Evolutionary conservation across 2,797 vertebrate genomes (phyloP).

Genomic region (Tragelaphus oryx): DNA sequence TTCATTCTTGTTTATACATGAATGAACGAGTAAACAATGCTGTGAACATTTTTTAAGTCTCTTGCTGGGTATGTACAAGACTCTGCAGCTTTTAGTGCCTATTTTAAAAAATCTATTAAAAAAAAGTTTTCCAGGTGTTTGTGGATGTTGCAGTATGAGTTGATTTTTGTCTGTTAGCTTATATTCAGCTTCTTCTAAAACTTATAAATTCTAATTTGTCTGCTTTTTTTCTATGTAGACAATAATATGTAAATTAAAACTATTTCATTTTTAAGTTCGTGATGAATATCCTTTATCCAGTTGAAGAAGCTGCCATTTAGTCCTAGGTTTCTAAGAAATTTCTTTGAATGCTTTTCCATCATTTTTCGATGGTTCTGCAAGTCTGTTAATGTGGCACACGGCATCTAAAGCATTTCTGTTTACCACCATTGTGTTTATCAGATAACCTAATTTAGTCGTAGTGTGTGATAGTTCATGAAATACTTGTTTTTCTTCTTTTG

Average conservation of each 20-base stretch:
- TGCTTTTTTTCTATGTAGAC: not conserved
- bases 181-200: not conserved
- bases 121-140: not conserved
- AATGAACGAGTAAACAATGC: not conserved
- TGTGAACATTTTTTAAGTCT: not conserved
- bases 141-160: not conserved
- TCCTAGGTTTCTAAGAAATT: slow-evolving; percentile 1
- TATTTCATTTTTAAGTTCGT: not conserved
- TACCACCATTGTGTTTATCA: not conserved
- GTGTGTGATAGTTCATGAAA: no score
- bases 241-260: not conserved
- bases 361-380: not conserved
- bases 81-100: not conserved
- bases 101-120: not conserved
- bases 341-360: not conserved
- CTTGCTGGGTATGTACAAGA: not conserved
- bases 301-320: not conserved
- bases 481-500: not conserved
- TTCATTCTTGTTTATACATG: not conserved
- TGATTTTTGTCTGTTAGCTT: not conserved
- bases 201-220: not conserved
- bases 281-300: not conserved
- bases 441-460: not conserved
- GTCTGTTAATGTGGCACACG: not conserved
- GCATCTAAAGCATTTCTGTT: not conserved